Evolutionary conservation across 1,140 invertebrate species (phyloP), one percentile per base, ranked within the genome.

Genomic region (Trinorchestia longiramus): DNA sequence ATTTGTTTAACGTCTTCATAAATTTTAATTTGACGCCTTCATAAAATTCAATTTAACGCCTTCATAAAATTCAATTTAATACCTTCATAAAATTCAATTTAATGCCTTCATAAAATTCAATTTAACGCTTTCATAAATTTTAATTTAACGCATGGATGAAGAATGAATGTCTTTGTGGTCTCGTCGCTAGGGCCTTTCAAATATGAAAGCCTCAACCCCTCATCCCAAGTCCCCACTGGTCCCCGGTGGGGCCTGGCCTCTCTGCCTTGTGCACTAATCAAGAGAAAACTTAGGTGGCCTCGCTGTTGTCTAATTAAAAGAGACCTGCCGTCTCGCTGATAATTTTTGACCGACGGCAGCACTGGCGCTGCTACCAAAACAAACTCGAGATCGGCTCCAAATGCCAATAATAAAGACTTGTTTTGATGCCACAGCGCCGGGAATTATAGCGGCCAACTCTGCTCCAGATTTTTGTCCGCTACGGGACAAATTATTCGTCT

Each of bases 391-490:
- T 77, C 62, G 62, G 28, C 11, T 77, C 11, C 62, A 77, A 77
- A 77, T 77, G 62, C 28, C 62, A 77, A 77, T 77, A 77, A 77
- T 77, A 77, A 77, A 77, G 62, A 77, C 62, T 77, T 77, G 62
- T 77, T 77, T 77, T 77, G 62, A 77, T 77, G 62, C 62, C 62
- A 77, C 62, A 77, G 28, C 62, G 62, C 28, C 62, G 3, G 62
- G 62, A 77, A 77, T 77, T 77, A 36, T 19, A 28, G 11, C 62
- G 62, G 62, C 62, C 15, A 77, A 77, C 6, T 77, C 62, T 77
- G 62, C 62, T 77, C 11, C 28, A 23, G 15, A 77, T 77, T 77
- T 53, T 77, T 77, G 62, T 77, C 28, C 28, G 11, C 62, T 77
- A 28, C 62, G 8, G 36, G 62, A 36, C 62, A 77, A 15, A 36